Evolutionary conservation across 2,888 invertebrate species (phyloP).

Genomic region (Plebejus anna): DNA sequence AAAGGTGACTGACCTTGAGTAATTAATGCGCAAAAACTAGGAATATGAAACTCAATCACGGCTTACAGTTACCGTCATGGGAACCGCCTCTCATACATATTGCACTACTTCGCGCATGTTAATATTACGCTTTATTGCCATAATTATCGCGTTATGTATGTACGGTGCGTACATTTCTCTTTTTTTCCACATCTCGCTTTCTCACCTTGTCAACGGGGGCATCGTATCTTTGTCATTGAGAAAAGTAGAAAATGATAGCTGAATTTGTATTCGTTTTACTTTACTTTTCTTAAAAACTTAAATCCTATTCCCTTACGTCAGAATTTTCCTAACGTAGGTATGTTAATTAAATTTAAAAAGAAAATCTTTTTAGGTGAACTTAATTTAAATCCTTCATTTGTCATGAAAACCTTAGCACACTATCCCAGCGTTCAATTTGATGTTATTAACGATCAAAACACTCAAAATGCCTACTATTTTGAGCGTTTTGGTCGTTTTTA

Average conservation of each 20-base stretch:
- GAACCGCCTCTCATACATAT: slow-evolving; percentile 70
- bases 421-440: no score
- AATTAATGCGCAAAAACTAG: slow-evolving; percentile 57
- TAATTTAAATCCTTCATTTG: no score
- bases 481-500: no score
- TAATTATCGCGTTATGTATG: slow-evolving; percentile 44
- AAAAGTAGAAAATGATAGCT: not conserved
- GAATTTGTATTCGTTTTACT: not conserved
- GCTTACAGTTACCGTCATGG: slow-evolving; percentile 74
- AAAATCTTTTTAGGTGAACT: no score
- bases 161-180: slow-evolving; percentile 19
- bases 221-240: slow-evolving; percentile 15
- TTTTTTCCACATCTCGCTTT: slow-evolving; percentile 21
- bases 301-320: no score
- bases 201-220: slow-evolving; percentile 10
- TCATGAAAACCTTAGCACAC: no score
- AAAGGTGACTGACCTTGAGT: slow-evolving; percentile 58
- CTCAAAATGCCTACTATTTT: no score
- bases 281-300: no score
- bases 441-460: no score
- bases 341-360: no score
- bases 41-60: slow-evolving; percentile 66
- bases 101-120: slow-evolving; percentile 63
- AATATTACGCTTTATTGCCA: slow-evolving; percentile 47
- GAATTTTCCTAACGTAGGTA: no score